Evolutionary conservation across 2,888 invertebrate species (phyloP).

Genomic region (Cyaniris semiargus): DNA sequence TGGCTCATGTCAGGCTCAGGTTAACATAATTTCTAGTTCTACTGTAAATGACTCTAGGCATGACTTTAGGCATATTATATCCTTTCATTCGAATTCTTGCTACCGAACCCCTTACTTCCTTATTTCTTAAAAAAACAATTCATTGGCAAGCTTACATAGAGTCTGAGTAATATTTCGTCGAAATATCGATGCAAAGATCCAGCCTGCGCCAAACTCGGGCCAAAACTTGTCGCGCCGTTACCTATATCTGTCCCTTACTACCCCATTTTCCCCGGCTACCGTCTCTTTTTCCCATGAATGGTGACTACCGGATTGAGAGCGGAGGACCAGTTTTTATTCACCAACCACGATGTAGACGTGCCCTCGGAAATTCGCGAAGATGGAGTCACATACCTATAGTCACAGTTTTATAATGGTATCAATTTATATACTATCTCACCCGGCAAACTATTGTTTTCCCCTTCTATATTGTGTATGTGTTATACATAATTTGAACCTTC

Average conservation of each 20-base stretch:
- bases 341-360: slow-evolving; percentile 48
- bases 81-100: neutral
- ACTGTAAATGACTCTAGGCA: too few species aligned
- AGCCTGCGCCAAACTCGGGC: slow-evolving; percentile 47
- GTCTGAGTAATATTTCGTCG: slow-evolving; percentile 48
- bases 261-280: slow-evolving; percentile 37
- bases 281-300: slow-evolving; percentile 69
- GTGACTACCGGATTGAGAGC: slow-evolving; percentile 63
- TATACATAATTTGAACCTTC: too few species aligned
- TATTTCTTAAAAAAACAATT: slow-evolving; percentile 33
- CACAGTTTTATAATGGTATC: neutral
- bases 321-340: slow-evolving; percentile 71
- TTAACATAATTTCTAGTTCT: too few species aligned
- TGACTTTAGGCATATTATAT: too few species aligned
- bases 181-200: slow-evolving; percentile 54
- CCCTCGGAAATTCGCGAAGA: slow-evolving; percentile 46
- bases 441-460: too few species aligned
- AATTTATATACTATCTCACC: neutral
- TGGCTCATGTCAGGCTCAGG: too few species aligned
- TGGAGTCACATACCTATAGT: slow-evolving; percentile 41
- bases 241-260: slow-evolving; percentile 53
- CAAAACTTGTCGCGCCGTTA: slow-evolving; percentile 65
- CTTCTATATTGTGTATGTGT: too few species aligned
- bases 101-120: neutral
- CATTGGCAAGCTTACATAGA: slow-evolving; percentile 44